Base-by-base conservation (phyloP, 2,888 invertebrate genomes). In the Rhagonycha fulva region DNA sequence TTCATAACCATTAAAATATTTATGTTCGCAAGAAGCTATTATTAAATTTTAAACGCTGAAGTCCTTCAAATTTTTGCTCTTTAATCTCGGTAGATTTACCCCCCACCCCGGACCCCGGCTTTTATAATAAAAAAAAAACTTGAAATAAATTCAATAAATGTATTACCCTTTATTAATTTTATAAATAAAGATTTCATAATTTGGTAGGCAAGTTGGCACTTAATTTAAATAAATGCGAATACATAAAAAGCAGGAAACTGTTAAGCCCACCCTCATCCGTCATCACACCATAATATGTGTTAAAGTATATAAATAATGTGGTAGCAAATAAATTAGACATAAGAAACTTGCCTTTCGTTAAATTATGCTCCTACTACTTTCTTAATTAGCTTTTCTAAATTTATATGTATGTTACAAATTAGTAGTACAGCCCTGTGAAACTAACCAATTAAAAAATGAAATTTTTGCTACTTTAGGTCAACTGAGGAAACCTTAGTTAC, bases 241-340 rank as follows among this genome's bases (percentile, higher is more conserved):
- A 47, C 47, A 47, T 47, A 47, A 47, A 66, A 66, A 66, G 24
- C 63, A 66, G 63, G 63, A 66, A 66, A 66, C 63, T 24, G 26
- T 66, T 66, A 66, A 26, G 26, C 63, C 63, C 26, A 66, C 63
- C 63, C 63, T 66, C 63, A 66, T 66, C 23, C 26, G 63, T 66
- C 63, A 66, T 66, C 63, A n/a, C 63, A 66, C 63, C 63, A 66
- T 66, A 23, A 66, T 66, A 66, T 24, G 63, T 66, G 63, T 66
- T 66, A 66, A 66, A 47, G 47, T 47, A 47, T 47, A 47, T 47
- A 47, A 66, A 66, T 66, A 66, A 66, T 66, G 26, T 66, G 63
- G 63, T 66, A 47, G 63, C 23, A 66, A 66, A 66, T 66, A 66
- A 66, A 66, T 66, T 47, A 47, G 47, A 47, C 47, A 47, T 47